These are phyloP conservation scores for Chiloscyllium punctatum DNA, from an alignment of 2,797 vertebrate genomes.

Conservation along the genomic window DNA sequence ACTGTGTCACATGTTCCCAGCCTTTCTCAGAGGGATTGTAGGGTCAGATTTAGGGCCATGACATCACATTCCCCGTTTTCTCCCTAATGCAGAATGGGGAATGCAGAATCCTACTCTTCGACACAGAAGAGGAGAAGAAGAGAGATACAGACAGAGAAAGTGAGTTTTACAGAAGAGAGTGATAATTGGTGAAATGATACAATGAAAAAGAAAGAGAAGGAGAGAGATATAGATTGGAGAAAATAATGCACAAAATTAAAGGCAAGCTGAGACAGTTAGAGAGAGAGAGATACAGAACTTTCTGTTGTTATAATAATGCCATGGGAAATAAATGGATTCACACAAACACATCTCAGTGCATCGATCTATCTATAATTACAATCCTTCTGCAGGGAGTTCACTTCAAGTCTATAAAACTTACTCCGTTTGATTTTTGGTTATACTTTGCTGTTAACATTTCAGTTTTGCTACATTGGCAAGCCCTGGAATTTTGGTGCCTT, in stretches of 20 bases:
- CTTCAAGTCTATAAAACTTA: background rate
- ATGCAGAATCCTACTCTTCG: background rate
- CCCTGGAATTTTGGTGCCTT: background rate
- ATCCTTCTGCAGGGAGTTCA: background rate
- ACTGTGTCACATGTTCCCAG: background rate
- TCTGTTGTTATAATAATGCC: background rate
- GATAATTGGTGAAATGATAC: background rate
- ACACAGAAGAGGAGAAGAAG: background rate
- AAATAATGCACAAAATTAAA: background rate
- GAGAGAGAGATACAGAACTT: background rate
- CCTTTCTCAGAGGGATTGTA: background rate
- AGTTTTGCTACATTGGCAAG: background rate
- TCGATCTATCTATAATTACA: background rate
- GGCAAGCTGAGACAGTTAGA: background rate
- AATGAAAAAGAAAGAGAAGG: background rate
- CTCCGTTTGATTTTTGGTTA: background rate
- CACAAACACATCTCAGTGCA: slow-evolving; percentile 8
- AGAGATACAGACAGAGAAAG: no score
- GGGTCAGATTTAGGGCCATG: background rate
- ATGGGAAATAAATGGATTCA: background rate
- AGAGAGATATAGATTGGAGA: background rate
- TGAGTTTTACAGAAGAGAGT: background rate
- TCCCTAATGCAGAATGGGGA: background rate
- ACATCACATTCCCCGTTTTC: background rate
- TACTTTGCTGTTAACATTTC: background rate